Base-by-base conservation (phyloP, 1,140 invertebrate species). In the Vanessa atalanta region DNA sequence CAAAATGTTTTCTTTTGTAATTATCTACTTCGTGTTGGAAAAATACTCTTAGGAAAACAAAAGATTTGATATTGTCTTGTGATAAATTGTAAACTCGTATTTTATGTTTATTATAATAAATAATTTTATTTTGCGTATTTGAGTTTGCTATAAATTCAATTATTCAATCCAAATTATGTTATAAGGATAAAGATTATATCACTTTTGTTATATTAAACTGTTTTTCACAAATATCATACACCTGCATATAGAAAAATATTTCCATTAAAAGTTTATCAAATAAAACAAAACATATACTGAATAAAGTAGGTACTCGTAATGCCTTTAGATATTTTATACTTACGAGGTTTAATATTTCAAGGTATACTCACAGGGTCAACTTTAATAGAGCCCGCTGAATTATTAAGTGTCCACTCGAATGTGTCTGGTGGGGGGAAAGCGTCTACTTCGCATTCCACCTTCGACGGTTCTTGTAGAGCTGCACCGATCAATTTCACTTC, bases 371-470 rank as follows among this genome's bases (percentile, higher is more conserved):
- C 91, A 47, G 87, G 79, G 76, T 93, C 88, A 43, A 97, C 95
- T 81, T 97, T 96, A 66, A 96, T 94, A 72, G 95, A 95, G 79
- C 97, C 96, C 14, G 96, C 96, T 4, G 97, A 97, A 89, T 97
- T 97, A 91, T 98, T 98, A 88, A 98, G 97, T 43, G 96, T 95
- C 97, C 97, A 98, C 76, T 96, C 95, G 88, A 98, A 98, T 70
- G 94, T 95, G 76, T 96, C 95, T 20, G 97, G 96, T 14, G 95
- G 94, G 15, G 97, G 97, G 90, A 96, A 97, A 14, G 97, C 96
- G 79, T 98, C 96, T 15, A 98, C 97, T 92, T 96, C 95, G 88
- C 97, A 98, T 66, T 96, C 91, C 60, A 98, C 95, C 78, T 95
- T 95, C 0, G 96, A 96, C 43, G 96, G 95, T 88, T 98, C 97